Percentiles rank a stretch among this genome's conserved stretches.
Evolutionary conservation across 2,797 vertebrate species (phyloP).

Genomic region (Spondyliosoma cantharus): DNA sequence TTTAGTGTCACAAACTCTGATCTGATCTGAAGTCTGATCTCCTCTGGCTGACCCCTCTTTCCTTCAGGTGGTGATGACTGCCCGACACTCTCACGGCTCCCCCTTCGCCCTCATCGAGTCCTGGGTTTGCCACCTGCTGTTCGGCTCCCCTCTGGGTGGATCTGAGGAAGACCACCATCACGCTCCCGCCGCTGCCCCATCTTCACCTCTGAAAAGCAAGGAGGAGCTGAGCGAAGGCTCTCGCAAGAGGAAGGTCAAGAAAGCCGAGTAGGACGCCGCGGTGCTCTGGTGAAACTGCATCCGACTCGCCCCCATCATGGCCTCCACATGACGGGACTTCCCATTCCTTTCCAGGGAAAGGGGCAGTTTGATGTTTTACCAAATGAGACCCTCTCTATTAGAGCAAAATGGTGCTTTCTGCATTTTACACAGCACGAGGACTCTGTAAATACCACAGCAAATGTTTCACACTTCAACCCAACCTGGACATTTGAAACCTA

Average conservation of each 20-base stretch:
- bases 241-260: slow-evolving; percentile 96
- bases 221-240: slow-evolving; percentile 94
- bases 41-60: not conserved
- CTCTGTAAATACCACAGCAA: slow-evolving; percentile 79
- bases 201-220: slow-evolving; percentile 89
- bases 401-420: slow-evolving; percentile 79
- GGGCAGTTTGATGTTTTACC: slow-evolving; percentile 74
- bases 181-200: slow-evolving; percentile 61
- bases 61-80: slow-evolving; percentile 92
- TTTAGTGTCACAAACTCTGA: not conserved
- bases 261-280: slow-evolving; percentile 88
- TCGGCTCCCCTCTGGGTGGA: slow-evolving; percentile 84
- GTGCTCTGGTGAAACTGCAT: slow-evolving; percentile 51
- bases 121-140: slow-evolving; percentile 90
- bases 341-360: slow-evolving; percentile 69
- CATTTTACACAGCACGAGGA: slow-evolving; percentile 74
- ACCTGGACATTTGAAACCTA: slow-evolving; percentile 67
- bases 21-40: not conserved
- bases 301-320: slow-evolving; percentile 60
- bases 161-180: slow-evolving; percentile 85
- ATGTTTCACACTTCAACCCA: slow-evolving; percentile 65
- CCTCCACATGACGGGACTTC: slow-evolving; percentile 62
- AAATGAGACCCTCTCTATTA: slow-evolving; percentile 73
- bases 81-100: slow-evolving; percentile 95
- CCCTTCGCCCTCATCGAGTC: slow-evolving; percentile 92